Conservation (phyloP, 1,140 invertebrate species). For the Apis dorsata region DNA sequence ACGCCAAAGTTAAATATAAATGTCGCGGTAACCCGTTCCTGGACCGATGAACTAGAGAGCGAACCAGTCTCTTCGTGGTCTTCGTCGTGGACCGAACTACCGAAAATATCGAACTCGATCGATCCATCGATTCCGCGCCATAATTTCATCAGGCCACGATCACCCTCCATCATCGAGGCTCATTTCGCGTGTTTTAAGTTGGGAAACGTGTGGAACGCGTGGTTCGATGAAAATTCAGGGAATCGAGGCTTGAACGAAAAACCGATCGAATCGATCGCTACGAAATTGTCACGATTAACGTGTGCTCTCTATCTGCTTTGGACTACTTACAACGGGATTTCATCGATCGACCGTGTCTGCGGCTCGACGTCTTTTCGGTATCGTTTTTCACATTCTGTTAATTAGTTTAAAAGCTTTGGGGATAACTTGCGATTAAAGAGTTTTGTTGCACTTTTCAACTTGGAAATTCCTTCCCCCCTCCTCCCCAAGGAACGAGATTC, state of each 20-base stretch:
- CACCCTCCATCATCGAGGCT: constrained; percentile 8
- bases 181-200: background rate
- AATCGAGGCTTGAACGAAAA: constrained; percentile 15
- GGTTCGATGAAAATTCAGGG: background rate
- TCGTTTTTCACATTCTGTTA: background rate
- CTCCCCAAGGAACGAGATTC: no score
- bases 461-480: no score
- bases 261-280: constrained; percentile 4
- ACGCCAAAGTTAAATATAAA: constrained; percentile 81
- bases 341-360: constrained; percentile 4
- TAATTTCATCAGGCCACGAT: constrained; percentile 6
- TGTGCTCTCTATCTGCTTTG: background rate
- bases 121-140: constrained; percentile 36
- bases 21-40: constrained; percentile 72
- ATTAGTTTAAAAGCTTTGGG: background rate
- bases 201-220: background rate
- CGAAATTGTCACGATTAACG: background rate
- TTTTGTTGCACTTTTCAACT: background rate
- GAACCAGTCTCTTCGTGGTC: constrained; percentile 76
- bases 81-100: constrained; percentile 67
- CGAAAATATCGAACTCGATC: constrained; percentile 47
- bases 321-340: constrained; percentile 14
- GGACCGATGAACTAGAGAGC: constrained; percentile 75
- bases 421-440: background rate
- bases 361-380: constrained; percentile 26